Evolutionary conservation across 2,888 invertebrate genomes (phyloP), one percentile per base, ranked within the genome.

Genomic region (Tenthredo distinguenda): DNA sequence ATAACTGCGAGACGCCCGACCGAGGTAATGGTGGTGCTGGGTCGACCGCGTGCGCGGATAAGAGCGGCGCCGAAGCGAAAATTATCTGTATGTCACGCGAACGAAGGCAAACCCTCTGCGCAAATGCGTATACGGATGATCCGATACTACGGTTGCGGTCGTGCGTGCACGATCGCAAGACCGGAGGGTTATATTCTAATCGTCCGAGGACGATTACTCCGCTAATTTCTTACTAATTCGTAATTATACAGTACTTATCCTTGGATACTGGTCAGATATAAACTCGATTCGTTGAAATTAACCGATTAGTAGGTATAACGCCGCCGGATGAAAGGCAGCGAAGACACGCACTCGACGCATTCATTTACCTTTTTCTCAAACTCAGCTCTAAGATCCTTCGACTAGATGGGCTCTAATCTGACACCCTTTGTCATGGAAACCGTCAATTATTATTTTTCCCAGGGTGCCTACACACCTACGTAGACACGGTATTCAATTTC

Each of bases 141-240:
- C 47, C 31, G 40, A 77, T 77, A 55, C 18, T 50, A 55, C 55
- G 34, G 55, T 77, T n/a, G 21, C 9, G 50, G 50, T 81, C 62
- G 58, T 81, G 81, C 81, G 62, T 81, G 81, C 81, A 37, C 40
- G 81, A 37, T 37, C 58, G 40, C 6, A 62, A 58, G 81, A 81
- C 40, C 62, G 12, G 81, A 40, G n/a, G 81, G 81, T 81, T 21
- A 21, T 40, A 40, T 81, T 81, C 62, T 81, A 81, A 81, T 81
- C 58, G 37, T 58, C 81, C n/a, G 58, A 58, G 58, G 62, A 58
- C 81, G 40, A 81, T 81, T 81, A 81, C 81, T 62, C 37, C 62
- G 81, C 81, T 81, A 81, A 81, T 81, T 81, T 62, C 81, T 81
- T 81, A 81, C 58, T 81, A 81, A 62, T 81, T 81, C 81, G 40